A percentile compares a stretch with the other conserved stretches of the same genome.
Conservation (phyloP, 1,140 invertebrate genomes). For the Drosophila lowei region DNA sequence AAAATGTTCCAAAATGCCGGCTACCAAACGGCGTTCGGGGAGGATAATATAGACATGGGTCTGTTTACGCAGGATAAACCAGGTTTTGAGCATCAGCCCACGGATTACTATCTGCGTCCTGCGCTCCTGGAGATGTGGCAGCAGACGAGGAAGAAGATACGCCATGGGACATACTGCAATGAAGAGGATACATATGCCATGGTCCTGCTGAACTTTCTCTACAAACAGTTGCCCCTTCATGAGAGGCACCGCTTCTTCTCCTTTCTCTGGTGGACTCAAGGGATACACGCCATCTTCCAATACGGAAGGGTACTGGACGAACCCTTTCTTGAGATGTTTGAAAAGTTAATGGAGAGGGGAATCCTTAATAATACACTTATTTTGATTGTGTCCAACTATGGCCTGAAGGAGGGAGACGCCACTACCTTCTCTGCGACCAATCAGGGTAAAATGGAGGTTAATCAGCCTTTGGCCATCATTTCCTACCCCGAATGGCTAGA, state of each 20-base stretch:
- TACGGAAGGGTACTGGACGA: slow-evolving; percentile 87
- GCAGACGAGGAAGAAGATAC: slow-evolving; percentile 33
- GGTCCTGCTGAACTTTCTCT: slow-evolving; percentile 84
- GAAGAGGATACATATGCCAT: slow-evolving; percentile 84
- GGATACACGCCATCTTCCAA: slow-evolving; percentile 90
- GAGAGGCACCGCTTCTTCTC: slow-evolving; percentile 86
- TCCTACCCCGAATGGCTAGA: slow-evolving; percentile 89
- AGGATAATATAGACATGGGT: slow-evolving; percentile 89
- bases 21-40: slow-evolving; percentile 89
- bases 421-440: slow-evolving; percentile 82
- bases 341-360: slow-evolving; percentile 84
- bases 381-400: slow-evolving; percentile 94
- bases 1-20: slow-evolving; percentile 87
- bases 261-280: slow-evolving; percentile 90
- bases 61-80: slow-evolving; percentile 90
- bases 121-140: slow-evolving; percentile 87
- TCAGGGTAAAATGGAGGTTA: slow-evolving; percentile 91
- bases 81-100: slow-evolving; percentile 90
- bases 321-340: slow-evolving; percentile 84
- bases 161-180: slow-evolving; percentile 83
- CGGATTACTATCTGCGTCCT: slow-evolving; percentile 91
- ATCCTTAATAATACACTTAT: slow-evolving; percentile 87
- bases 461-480: slow-evolving; percentile 91
- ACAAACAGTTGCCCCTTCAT: slow-evolving; percentile 77
- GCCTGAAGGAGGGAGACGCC: slow-evolving; percentile 88